phyloP scores from a whole-genome alignment of 2,797 vertebrate species.

The Pitangus sulphuratus region DNA sequence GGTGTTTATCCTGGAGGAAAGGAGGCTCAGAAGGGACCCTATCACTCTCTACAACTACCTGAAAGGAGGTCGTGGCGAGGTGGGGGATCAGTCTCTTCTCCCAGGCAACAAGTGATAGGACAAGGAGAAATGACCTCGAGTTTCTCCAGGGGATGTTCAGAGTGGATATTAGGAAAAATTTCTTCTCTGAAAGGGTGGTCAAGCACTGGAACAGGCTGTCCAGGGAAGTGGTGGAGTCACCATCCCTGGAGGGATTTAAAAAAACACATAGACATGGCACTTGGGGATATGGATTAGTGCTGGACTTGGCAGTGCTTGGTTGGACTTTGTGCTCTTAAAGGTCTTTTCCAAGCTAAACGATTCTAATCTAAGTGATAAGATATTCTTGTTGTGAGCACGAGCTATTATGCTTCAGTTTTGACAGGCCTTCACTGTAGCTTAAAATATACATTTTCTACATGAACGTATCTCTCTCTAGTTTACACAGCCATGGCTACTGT shows the following conservation, averaged over 20 bases:
- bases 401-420: background rate
- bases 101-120: background rate
- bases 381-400: background rate
- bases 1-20: background rate
- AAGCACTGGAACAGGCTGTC: background rate
- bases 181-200: background rate
- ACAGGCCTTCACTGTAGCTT: background rate
- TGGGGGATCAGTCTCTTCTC: background rate
- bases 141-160: background rate
- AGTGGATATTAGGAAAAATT: background rate
- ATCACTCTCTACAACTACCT: background rate
- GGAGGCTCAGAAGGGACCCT: background rate
- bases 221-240: background rate
- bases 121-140: background rate
- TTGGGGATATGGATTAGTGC: background rate
- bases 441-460: background rate
- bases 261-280: background rate
- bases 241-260: background rate
- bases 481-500: background rate
- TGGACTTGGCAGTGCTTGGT: background rate
- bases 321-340: background rate
- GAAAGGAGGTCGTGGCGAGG: background rate
- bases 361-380: background rate
- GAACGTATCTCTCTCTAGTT: background rate
- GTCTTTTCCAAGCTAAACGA: background rate